These are phyloP conservation scores for Neotoma lepida DNA, from an alignment of 2,113 vertebrate species.

Conservation along the genomic window DNA sequence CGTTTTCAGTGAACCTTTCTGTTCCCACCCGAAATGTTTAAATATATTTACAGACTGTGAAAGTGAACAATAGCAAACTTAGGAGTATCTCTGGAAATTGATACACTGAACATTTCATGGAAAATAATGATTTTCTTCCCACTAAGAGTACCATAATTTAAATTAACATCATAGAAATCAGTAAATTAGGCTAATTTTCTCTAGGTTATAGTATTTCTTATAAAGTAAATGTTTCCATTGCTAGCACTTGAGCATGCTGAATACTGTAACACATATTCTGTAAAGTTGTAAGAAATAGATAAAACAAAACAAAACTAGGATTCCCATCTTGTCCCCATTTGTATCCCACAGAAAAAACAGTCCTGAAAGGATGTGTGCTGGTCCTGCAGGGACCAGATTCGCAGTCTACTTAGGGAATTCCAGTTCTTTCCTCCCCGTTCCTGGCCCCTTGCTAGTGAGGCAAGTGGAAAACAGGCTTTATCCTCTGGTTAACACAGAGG, in stretches of 20 bases:
- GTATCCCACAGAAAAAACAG: not conserved
- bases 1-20: not conserved
- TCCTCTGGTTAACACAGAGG: conserved; percentile 18
- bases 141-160: conserved; percentile 8
- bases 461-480: not conserved
- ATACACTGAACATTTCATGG: conserved; percentile 27
- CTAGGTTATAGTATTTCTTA: not conserved
- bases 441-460: not conserved
- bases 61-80: not conserved
- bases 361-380: not conserved
- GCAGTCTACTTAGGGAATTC: accelerated
- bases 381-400: not conserved
- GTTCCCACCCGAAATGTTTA: not conserved
- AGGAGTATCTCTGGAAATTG: conserved; percentile 29
- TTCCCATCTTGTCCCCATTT: not conserved
- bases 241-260: not conserved
- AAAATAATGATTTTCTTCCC: conserved; percentile 37
- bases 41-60: conserved; percentile 9
- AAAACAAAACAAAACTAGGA: not conserved
- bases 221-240: not conserved
- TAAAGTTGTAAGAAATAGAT: not conserved
- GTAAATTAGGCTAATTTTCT: conserved; percentile 23
- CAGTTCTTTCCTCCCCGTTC: not conserved
- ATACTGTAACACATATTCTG: not conserved
- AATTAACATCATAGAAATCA: conserved; percentile 19